Conservation (phyloP, 1,140 invertebrate species). For the Elymnias hypermnestra region DNA sequence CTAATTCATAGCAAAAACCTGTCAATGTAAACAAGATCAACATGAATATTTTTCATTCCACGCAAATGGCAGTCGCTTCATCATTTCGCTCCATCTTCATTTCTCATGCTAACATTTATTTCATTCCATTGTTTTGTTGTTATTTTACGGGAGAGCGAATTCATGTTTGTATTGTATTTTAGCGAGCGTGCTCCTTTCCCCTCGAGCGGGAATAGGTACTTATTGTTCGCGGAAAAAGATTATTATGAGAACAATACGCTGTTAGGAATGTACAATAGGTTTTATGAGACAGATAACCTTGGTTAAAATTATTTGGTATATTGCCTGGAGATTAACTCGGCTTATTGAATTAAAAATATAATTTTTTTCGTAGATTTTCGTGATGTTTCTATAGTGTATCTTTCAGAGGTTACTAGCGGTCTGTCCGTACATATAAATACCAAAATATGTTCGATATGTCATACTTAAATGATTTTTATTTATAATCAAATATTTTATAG, state of each 20-base stretch:
- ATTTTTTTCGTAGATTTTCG: not conserved
- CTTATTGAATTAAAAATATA: not conserved
- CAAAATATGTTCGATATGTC: too few species aligned
- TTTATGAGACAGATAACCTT: constrained; percentile 15
- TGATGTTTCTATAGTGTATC: too few species aligned
- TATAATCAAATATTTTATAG: too few species aligned
- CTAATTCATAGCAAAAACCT: constrained; percentile 1
- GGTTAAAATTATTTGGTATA: not conserved
- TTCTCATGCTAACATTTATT: constrained; percentile 50
- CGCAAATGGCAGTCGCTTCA: constrained; percentile 48
- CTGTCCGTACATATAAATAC: too few species aligned
- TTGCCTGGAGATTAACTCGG: not conserved
- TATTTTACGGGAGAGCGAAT: constrained; percentile 24
- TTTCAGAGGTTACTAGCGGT: too few species aligned
- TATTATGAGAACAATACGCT: constrained; percentile 20
- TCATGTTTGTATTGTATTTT: constrained; percentile 26
- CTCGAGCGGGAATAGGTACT: constrained; percentile 13
- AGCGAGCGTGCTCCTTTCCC: constrained; percentile 13
- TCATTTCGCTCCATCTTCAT: constrained; percentile 48
- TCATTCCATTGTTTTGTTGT: constrained; percentile 48
- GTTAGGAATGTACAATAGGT: constrained; percentile 14
- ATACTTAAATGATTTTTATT: too few species aligned
- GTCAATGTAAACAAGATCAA: constrained; percentile 60
- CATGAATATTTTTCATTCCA: constrained; percentile 52
- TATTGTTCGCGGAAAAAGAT: constrained; percentile 15